These are phyloP conservation scores for Neomorphus geoffroyi DNA, from an alignment of 2,797 vertebrate genomes.

Conservation along the genomic window DNA sequence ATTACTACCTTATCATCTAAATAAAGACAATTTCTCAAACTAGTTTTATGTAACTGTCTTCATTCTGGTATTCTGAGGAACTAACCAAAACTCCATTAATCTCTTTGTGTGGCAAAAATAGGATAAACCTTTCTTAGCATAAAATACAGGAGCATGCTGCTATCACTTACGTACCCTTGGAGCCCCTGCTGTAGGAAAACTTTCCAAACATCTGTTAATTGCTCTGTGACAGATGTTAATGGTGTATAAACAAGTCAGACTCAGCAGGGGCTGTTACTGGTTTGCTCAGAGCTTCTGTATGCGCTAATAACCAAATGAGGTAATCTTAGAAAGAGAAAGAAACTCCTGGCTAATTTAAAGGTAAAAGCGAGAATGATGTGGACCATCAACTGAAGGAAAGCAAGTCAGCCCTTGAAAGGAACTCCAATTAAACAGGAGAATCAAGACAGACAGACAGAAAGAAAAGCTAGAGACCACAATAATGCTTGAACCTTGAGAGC, in stretches of 20 bases:
- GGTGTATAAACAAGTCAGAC: slow-evolving; percentile 47
- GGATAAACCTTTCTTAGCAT: neutral
- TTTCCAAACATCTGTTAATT: slow-evolving; percentile 64
- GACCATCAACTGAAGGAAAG: neutral
- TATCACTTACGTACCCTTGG: neutral
- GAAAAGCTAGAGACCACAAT: neutral
- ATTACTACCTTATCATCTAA: neutral
- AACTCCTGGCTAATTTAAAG: slow-evolving; percentile 28
- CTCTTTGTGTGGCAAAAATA: neutral
- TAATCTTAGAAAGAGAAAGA: slow-evolving; percentile 33
- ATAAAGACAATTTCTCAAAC: neutral
- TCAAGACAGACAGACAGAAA: neutral
- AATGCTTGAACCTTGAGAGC: neutral
- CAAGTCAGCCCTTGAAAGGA: neutral
- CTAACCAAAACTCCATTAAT: neutral
- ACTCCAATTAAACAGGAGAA: neutral
- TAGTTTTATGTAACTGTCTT: neutral
- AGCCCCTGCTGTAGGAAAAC: slow-evolving; percentile 21
- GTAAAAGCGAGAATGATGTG: neutral
- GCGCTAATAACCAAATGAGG: slow-evolving; percentile 18
- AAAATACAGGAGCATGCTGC: slow-evolving; percentile 4
- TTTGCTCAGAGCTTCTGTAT: slow-evolving; percentile 38
- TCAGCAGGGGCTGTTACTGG: neutral
- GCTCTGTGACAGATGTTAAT: slow-evolving; percentile 59
- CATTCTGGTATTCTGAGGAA: neutral